Base-by-base conservation (phyloP, 2,888 invertebrate genomes). In the Selenia dentaria region DNA sequence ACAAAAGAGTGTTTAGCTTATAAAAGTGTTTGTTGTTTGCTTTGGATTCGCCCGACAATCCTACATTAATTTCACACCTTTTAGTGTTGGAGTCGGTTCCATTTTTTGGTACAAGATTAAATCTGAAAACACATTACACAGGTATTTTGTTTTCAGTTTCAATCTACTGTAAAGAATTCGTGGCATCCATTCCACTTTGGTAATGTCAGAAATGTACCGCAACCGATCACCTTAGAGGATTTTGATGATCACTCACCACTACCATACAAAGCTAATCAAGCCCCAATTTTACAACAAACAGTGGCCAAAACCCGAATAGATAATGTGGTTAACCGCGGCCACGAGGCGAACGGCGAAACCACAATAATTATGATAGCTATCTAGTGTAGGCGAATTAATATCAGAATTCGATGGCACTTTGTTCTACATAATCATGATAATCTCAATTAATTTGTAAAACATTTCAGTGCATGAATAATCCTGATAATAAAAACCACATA, bases 281-380 rank as follows among this genome's bases (percentile, higher is more conserved):
- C 1, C 25, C 39, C 25, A 32, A 39, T 32, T 39, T 32, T 39
- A 32, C 25, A 32, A 39, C 32, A 32, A 32, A 31, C 32, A 25
- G 13, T 11, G 25, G 18, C 10, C 31, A 32, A 31, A 32, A 8
- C 48, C 51, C 63, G 60, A 67, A 68, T 64, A 68, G 65, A 63
- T 64, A 68, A 66, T 62, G 65, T 42, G 67, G 72, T 62, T 55
- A 54, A 57, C 65, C 65, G 49, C 48, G 59, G 47, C 35, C 27
- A 44, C 51, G 57, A 49, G 40, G 41, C 42, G 32, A 22, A n/a
- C 10, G 27, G 37, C 16, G 11, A 33, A 37, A 44, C 43, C 43
- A 27, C 37, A 27, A 8, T 26, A 12, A 44, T 44, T 32, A 34
- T 14, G 27, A 38, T 44, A 22, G 14, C 9, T 33, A 38, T 38